Conservation (phyloP, 1,140 invertebrate genomes). For the Drosophila ananassae region DNA sequence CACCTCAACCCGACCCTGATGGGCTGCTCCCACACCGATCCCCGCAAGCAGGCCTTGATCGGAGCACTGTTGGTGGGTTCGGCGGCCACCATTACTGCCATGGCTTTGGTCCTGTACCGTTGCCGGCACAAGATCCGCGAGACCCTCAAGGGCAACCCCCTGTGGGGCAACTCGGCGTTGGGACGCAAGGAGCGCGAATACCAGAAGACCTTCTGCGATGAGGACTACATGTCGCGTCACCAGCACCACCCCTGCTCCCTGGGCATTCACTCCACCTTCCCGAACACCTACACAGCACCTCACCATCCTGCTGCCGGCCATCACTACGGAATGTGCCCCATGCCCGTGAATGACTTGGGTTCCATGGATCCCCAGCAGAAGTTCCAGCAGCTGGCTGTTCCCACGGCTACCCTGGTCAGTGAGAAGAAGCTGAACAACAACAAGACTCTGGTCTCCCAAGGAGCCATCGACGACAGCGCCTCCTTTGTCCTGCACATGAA, state of each 20-base stretch:
- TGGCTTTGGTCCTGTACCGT: slow-evolving; percentile 90
- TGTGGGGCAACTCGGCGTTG: slow-evolving; percentile 89
- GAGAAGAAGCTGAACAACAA: slow-evolving; percentile 75
- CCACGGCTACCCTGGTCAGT: slow-evolving; percentile 69
- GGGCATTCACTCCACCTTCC: slow-evolving; percentile 85
- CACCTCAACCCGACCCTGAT: slow-evolving; percentile 90
- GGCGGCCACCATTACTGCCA: slow-evolving; percentile 87
- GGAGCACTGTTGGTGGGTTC: slow-evolving; percentile 89
- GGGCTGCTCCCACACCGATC: slow-evolving; percentile 90
- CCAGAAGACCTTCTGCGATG: slow-evolving; percentile 94
- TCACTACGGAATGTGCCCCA: slow-evolving; percentile 89
- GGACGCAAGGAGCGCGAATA: slow-evolving; percentile 93
- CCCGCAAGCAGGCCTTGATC: slow-evolving; percentile 91
- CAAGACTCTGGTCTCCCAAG: slow-evolving; percentile 46
- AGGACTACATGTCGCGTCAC: slow-evolving; percentile 90
- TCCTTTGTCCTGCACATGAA: slow-evolving; percentile 80
- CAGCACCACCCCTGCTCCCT: slow-evolving; percentile 86
- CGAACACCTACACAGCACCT: slow-evolving; percentile 85
- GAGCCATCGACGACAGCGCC: slow-evolving; percentile 68
- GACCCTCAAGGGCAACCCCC: slow-evolving; percentile 89
- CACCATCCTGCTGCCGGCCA: slow-evolving; percentile 85
- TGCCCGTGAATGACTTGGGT: slow-evolving; percentile 73
- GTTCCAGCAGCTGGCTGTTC: slow-evolving; percentile 80
- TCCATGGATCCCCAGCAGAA: slow-evolving; percentile 62
- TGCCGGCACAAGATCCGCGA: slow-evolving; percentile 92